Base-by-base conservation (phyloP, 2,113 vertebrate species). In the Oenanthe melanoleuca region DNA sequence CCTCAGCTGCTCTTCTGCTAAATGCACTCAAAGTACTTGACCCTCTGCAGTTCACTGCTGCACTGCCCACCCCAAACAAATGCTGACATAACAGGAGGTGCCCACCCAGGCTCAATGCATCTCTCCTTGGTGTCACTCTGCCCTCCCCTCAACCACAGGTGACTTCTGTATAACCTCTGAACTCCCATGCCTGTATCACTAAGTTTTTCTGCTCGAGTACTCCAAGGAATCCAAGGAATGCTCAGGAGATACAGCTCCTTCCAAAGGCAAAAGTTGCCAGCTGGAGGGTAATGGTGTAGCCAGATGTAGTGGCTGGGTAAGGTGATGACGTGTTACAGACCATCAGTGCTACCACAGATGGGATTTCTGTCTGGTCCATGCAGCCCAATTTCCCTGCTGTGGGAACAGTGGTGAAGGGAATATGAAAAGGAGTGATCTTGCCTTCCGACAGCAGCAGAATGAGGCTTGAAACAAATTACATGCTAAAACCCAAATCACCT, bases 21-120 rank as follows among this genome's bases (percentile, higher is more conserved):
- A 88, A 63, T 2, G 42, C 28, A 33, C 34, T 5, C 5, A 0
- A 50, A 37, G 22, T 15, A 77, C 0, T 0, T 11, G 67, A 37
- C 50, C 31, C 40, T 72, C 24, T 37, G 75, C 33, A 67, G 64
- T 10, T 21, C 21, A 11, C 15, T 60, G 29, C 53, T 73, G 60
- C 31, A 23, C 28, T 40, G 50, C 29, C 50, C 28, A 9, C 2
- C 6, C 25, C 5, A 28, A 80, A 63, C 21, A 34, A 53, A 38
- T 1, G 3, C 34, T 55, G 44, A 37, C 7, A 3, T 5, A 45
- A 37, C 33, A 24, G 7, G 34, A 73, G 45, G 26, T 17, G 25
- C 8, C 14, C 71, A 53, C 3, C 12, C 31, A 88, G 24, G 17
- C 33, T 44, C 66, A 31, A 5, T 8, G 22, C 44, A 38, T 16